A percentile compares a stretch with the other conserved stretches of the same genome.
phyloP scores from a whole-genome alignment of 2,797 vertebrate species.

The Gallirallus australis region DNA sequence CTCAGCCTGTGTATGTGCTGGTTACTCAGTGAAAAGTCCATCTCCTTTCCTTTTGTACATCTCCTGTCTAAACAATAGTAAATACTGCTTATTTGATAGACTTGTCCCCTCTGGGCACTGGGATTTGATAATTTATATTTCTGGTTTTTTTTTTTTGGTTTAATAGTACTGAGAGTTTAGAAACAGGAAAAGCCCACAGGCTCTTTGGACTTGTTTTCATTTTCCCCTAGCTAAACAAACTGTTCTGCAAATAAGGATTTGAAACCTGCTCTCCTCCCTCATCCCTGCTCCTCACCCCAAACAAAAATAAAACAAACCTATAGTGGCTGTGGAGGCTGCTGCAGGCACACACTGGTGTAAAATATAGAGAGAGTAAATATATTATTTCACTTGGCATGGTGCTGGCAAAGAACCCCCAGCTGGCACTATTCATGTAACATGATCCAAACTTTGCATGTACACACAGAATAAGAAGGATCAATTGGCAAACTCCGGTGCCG shows the following conservation, averaged over 20 bases:
- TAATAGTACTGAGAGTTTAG: slow-evolving; percentile 83
- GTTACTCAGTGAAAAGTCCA: slow-evolving; percentile 61
- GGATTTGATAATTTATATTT: slow-evolving; percentile 79
- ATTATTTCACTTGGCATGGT: slow-evolving; percentile 95
- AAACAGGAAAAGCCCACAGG: slow-evolving; percentile 84
- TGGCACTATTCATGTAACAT: slow-evolving; percentile 93
- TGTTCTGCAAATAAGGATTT: slow-evolving; percentile 81
- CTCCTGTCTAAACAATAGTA: slow-evolving; percentile 68
- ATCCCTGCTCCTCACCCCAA: slow-evolving; percentile 81
- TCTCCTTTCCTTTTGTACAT: slow-evolving; percentile 53
- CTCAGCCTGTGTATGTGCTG: slow-evolving; percentile 39
- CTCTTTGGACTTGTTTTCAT: slow-evolving; percentile 84
- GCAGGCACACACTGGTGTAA: slow-evolving; percentile 99
- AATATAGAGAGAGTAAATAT: slow-evolving; percentile 90
- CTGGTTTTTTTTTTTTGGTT: slow-evolving; percentile 78
- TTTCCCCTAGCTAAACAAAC: slow-evolving; percentile 80
- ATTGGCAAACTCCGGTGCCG: slow-evolving; percentile 99
- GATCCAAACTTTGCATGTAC: slow-evolving; percentile 93
- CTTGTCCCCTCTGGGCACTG: slow-evolving; percentile 79
- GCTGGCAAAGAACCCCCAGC: slow-evolving; percentile 88
- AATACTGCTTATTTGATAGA: slow-evolving; percentile 83
- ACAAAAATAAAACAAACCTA: slow-evolving; percentile 85
- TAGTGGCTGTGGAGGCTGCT: slow-evolving; percentile 89
- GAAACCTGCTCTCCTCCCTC: slow-evolving; percentile 83
- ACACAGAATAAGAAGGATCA: slow-evolving; percentile 93